Evolutionary conservation across 2,888 invertebrate species (phyloP), one percentile per base, ranked within the genome.

Genomic region (Seira musarum): DNA sequence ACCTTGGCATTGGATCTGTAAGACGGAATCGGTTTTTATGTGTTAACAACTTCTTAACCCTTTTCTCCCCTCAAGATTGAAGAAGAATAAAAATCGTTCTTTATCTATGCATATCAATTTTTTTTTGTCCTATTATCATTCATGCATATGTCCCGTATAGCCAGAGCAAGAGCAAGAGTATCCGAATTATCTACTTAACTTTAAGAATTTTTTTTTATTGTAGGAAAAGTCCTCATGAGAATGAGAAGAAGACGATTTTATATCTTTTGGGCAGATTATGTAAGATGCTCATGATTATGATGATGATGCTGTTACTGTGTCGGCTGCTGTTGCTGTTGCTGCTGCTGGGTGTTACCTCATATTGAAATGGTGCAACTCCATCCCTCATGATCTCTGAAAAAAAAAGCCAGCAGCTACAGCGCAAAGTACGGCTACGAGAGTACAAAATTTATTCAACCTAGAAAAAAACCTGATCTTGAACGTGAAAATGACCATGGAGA

Each of bases 1-100:
- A 74, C 85, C 85, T 85, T 85, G 85, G 83, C 85, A 84, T 83
- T 85, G 85, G 80, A 81, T 73, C 49, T 49, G 15, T 22, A 53
- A 21, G 25, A n/a, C 60, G 25, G 53, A 46, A 49, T 49, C 68
- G 25, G 66, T 57, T 65, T 74, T 78, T 63, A 60, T 72, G 19
- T 49, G 13, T 60, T 30, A 30, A 30, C 78, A 60, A 69, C 64
- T 72, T 57, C 35, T 64, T 46, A 72, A 67, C 68, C 63, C 64
- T 68, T n/a, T 21, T 68, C 68, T 40, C 40, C n/a, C 30, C 57
- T 49, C 6, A 49, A 13, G 6, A 49, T 49, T 49, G 49, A 49
- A n/a, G 49, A 49, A 49, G 3, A 49, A 49, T 2, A n/a, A 49
- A 49, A 49, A 49, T n/a, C 49, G 2, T 30, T 49, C 17, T 49